These are phyloP conservation scores for Haliclona indistincta DNA, from an alignment of 37 sponge, comb jelly and placozoan species.

Conservation along the genomic window DNA sequence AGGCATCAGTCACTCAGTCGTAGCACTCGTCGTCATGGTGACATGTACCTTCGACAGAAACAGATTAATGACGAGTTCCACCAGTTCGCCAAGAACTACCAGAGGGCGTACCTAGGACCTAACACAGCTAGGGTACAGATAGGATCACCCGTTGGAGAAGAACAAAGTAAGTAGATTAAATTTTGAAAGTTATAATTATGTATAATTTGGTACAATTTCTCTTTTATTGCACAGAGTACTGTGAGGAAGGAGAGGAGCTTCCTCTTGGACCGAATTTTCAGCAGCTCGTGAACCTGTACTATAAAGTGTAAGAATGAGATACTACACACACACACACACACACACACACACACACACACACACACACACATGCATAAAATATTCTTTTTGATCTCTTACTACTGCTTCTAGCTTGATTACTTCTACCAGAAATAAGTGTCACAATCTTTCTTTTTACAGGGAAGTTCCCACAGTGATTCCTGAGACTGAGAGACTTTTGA, in stretches of 20 bases:
- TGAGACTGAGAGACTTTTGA: background rate
- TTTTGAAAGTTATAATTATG: background rate
- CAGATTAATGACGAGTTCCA: constrained; percentile 54
- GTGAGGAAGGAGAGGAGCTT: constrained; percentile 41
- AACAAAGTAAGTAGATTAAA: background rate
- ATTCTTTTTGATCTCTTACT: no score
- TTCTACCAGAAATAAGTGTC: no score
- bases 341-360: no score
- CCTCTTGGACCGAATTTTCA: constrained; percentile 74
- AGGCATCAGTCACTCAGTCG: background rate
- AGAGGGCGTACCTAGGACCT: constrained; percentile 46
- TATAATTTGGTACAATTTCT: background rate
- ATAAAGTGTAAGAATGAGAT: background rate
- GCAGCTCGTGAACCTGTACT: constrained; percentile 32
- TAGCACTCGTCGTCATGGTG: background rate
- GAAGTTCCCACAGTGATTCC: background rate
- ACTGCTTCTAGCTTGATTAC: no score
- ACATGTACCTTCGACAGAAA: constrained; percentile 28
- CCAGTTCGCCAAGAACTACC: constrained; percentile 31
- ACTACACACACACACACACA: no score
- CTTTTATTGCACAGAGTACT: constrained; percentile 16
- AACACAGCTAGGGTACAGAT: constrained; percentile 49
- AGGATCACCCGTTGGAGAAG: background rate
- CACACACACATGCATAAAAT: no score
- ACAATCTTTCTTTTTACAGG: background rate